Evolutionary conservation across 2,797 vertebrate genomes (phyloP), one percentile per base, ranked within the genome.

Genomic region (Microctenopoma stevenorrisi): DNA sequence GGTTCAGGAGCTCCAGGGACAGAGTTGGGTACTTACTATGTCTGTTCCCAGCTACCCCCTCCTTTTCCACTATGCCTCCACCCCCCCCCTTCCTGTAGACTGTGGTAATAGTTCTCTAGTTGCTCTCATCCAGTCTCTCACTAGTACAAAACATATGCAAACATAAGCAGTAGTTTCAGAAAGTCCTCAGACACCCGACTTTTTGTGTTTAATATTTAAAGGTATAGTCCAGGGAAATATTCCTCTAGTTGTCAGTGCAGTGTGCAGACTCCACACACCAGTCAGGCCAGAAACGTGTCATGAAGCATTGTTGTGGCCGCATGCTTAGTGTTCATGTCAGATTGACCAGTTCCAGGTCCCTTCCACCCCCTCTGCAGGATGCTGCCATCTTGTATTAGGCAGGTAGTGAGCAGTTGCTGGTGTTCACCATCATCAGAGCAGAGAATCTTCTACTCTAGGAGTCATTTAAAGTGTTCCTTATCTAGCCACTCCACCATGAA

Each of bases 91-190:
- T 78, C 86, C 84, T 57, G 84, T 85, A 83, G 88, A 74, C 84
- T 83, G 49, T 71, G 69, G 85, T 91, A 90, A 92, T 86, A 84
- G 86, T 79, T 82, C 87, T 85, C 74, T 70, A 82, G 83, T 84
- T 68, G 73, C 79, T 83, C 71, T 40, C 70, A 66, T 74, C 63
- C 49, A 18, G 65, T 77, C 13, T 72, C 64, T 76, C 71, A 69
- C 67, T 50, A 33, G 68, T 79, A 80, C 72, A 74, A 57, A 68
- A 72, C 63, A 72, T 58, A 85, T 68, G 64, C 56, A 78, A 69
- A 68, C 50, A n/a, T 59, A 53, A 52, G 70, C 16, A n/a, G 44
- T 11, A 18, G 0, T 48, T 48, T 22, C 46, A 22, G 16, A 48
- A 48, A 11, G 9, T 25, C 4, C 11, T 11, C 46, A 48, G n/a